Conservation (phyloP, 2,888 invertebrate species). For the Eledona agricola region DNA sequence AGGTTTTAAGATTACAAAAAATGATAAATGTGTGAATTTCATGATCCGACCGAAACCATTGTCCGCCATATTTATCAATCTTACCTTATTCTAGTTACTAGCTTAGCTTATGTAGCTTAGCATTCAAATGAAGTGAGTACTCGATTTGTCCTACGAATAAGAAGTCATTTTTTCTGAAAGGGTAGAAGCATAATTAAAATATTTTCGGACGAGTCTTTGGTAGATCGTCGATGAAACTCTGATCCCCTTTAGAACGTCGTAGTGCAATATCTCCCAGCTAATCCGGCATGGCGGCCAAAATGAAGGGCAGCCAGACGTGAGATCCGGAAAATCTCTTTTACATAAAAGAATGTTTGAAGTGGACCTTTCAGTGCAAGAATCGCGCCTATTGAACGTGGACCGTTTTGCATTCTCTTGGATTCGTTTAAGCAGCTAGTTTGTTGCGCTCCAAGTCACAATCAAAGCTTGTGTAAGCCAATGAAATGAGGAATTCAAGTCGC, state of each 20-base stretch:
- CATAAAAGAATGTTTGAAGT: constrained; percentile 48
- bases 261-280: constrained; percentile 45
- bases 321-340: constrained; percentile 47
- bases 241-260: constrained; percentile 37
- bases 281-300: constrained; percentile 45
- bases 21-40: constrained; percentile 21
- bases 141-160: no score
- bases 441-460: constrained; percentile 37
- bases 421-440: constrained; percentile 37
- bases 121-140: constrained; percentile 21
- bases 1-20: constrained; percentile 18
- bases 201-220: constrained; percentile 29
- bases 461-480: constrained; percentile 38
- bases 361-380: constrained; percentile 46
- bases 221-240: constrained; percentile 38
- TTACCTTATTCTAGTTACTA: no score
- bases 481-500: constrained; percentile 40
- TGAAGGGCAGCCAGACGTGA: constrained; percentile 46
- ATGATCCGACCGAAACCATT: no score
- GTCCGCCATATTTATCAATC: no score
- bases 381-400: constrained; percentile 36
- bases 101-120: no score
- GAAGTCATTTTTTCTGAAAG: no score
- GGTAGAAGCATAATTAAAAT: constrained; percentile 42
- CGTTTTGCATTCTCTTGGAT: constrained; percentile 30